phyloP scores from a whole-genome alignment of 2,888 invertebrate species.

The Nasonia oneida region DNA sequence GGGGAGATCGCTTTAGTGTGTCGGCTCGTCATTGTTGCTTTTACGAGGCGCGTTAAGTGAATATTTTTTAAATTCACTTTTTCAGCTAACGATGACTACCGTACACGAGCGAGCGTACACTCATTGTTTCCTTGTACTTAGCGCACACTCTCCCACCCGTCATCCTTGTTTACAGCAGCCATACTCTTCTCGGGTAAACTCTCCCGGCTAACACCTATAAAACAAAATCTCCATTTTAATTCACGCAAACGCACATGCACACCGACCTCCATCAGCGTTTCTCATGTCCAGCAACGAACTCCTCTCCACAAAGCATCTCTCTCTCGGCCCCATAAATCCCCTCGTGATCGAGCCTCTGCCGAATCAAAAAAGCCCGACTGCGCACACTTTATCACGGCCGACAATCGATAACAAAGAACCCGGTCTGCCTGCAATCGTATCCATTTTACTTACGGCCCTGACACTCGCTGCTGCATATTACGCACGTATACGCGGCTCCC shows the following conservation, averaged over 20 bases:
- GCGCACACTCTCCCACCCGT: neutral
- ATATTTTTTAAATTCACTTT: neutral
- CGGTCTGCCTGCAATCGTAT: neutral
- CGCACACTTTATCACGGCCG: constrained; percentile 12
- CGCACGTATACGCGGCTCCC: neutral
- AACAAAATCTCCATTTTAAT: neutral
- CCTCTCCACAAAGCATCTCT: neutral
- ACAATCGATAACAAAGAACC: constrained; percentile 21
- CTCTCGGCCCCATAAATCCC: neutral
- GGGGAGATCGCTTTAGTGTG: neutral
- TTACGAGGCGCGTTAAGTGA: neutral
- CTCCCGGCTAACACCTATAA: neutral
- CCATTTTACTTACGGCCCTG: neutral
- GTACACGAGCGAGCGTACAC: no score
- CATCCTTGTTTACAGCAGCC: neutral
- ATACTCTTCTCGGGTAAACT: neutral
- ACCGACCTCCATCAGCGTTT: neutral
- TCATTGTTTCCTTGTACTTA: no score
- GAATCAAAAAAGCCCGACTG: constrained; percentile 5
- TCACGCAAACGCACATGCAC: neutral
- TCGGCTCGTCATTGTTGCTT: neutral
- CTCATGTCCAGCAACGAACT: neutral
- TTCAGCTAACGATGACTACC: no score
- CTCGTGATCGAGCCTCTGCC: neutral
- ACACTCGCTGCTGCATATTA: neutral